These are phyloP conservation scores for Malurus elegans DNA, from an alignment of 2,113 vertebrate species.

Conservation along the genomic window DNA sequence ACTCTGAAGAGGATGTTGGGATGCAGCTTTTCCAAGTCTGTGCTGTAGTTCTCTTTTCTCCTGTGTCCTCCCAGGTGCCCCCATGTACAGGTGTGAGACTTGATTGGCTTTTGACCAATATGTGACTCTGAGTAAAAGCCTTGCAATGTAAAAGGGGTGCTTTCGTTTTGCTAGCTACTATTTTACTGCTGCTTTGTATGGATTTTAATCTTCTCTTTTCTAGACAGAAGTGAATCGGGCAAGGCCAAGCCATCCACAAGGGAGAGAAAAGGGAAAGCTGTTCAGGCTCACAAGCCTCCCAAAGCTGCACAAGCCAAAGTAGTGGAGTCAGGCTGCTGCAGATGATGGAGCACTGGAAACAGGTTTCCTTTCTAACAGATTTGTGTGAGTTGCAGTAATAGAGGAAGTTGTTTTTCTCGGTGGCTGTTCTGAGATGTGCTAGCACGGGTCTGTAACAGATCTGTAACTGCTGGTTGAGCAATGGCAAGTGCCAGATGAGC, in stretches of 20 bases:
- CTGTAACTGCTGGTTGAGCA: conserved; percentile 1
- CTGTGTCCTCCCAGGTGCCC: not conserved
- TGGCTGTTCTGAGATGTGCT: not conserved
- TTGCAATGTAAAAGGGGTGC: not conserved
- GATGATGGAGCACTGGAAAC: not conserved
- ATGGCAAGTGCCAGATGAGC: not conserved
- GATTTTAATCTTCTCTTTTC: not conserved
- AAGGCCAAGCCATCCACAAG: not conserved
- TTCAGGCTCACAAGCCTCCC: not conserved
- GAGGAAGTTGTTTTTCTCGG: not conserved
- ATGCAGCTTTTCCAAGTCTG: not conserved
- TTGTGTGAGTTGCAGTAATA: not conserved
- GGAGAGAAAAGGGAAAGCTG: not conserved
- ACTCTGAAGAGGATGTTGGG: not conserved
- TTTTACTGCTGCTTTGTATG: not conserved
- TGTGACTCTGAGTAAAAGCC: not conserved
- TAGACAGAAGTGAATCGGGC: not conserved
- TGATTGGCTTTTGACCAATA: not conserved
- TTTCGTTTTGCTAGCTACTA: not conserved
- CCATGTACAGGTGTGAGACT: not conserved
- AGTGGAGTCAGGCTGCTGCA: not conserved
- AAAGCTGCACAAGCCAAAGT: not conserved
- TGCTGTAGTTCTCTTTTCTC: not conserved
- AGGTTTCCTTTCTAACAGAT: not conserved
- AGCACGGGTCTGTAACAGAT: not conserved